Conservation (phyloP, 2,797 vertebrate genomes). For the Coranthus polyacanthus region DNA sequence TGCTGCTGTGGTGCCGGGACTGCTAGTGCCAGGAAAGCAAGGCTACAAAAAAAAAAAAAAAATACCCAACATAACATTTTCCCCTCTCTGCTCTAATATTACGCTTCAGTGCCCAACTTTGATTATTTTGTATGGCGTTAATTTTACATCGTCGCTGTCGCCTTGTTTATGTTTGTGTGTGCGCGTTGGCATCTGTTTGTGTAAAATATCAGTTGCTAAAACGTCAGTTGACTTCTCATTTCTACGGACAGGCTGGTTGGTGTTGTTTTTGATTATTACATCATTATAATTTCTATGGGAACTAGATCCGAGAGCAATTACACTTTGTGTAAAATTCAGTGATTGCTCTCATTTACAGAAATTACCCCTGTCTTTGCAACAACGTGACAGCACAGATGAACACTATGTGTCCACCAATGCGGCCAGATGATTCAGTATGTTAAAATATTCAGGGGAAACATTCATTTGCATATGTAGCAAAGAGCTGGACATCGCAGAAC, state of each 20-base stretch:
- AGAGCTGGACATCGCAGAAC: slow-evolving; percentile 25
- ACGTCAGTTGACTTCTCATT: slow-evolving; percentile 65
- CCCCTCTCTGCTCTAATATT: slow-evolving; percentile 52
- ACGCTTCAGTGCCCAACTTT: slow-evolving; percentile 61
- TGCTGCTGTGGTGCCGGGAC: slow-evolving; percentile 31
- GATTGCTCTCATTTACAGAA: slow-evolving; percentile 62
- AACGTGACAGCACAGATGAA: slow-evolving; percentile 51
- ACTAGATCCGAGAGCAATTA: slow-evolving; percentile 55
- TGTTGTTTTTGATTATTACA: slow-evolving; percentile 57
- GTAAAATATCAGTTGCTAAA: slow-evolving; percentile 49
- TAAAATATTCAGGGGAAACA: slow-evolving; percentile 58
- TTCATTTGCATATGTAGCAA: slow-evolving; percentile 56
- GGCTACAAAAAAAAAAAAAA: background rate
- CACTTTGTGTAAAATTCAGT: slow-evolving; percentile 47
- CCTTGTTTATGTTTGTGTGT: slow-evolving; percentile 36
- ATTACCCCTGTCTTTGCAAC: slow-evolving; percentile 47
- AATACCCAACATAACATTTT: slow-evolving; percentile 14
- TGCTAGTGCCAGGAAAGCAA: slow-evolving; percentile 47
- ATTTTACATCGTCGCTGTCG: slow-evolving; percentile 36
- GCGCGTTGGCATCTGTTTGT: slow-evolving; percentile 12
- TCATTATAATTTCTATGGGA: slow-evolving; percentile 51
- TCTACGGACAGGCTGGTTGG: slow-evolving; percentile 37
- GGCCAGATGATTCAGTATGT: slow-evolving; percentile 53
- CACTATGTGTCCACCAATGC: slow-evolving; percentile 44
- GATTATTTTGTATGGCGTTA: slow-evolving; percentile 69